Evolutionary conservation across 2,888 invertebrate species (phyloP).

Genomic region (Zelleria hepariella): DNA sequence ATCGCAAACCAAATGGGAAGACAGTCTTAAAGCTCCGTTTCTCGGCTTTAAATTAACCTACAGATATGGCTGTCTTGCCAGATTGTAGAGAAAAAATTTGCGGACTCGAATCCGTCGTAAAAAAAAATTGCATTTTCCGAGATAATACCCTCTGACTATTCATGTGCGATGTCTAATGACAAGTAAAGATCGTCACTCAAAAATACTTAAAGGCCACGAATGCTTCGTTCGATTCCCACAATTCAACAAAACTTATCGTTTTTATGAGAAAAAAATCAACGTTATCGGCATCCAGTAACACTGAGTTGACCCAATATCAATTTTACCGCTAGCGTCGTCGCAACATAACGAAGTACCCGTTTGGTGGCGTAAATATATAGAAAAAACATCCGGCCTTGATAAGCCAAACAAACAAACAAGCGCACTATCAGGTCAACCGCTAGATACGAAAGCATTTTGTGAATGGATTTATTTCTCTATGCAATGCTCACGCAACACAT

Average conservation of each 20-base stretch:
- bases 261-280: constrained; percentile 32
- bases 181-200: background rate
- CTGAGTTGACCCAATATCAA: constrained; percentile 58
- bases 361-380: constrained; percentile 66
- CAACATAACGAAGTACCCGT: constrained; percentile 52
- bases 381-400: constrained; percentile 72
- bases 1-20: too few species aligned
- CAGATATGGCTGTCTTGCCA: too few species aligned
- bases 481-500: background rate
- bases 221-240: background rate
- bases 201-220: background rate
- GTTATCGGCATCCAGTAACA: constrained; percentile 48
- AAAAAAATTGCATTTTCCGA: too few species aligned
- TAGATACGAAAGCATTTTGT: constrained; percentile 56
- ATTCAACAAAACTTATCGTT: background rate
- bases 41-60: too few species aligned
- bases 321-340: constrained; percentile 49
- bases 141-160: too few species aligned
- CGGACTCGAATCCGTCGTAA: too few species aligned
- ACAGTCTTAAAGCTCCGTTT: too few species aligned
- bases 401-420: constrained; percentile 69
- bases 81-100: too few species aligned
- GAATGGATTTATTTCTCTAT: constrained; percentile 47
- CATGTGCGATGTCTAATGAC: too few species aligned
- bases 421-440: constrained; percentile 65